A percentile compares a stretch with the other conserved stretches of the same genome.
These are phyloP conservation scores for Arrhopalites spinosus DNA, from an alignment of 2,888 invertebrate genomes.

Conservation along the genomic window DNA sequence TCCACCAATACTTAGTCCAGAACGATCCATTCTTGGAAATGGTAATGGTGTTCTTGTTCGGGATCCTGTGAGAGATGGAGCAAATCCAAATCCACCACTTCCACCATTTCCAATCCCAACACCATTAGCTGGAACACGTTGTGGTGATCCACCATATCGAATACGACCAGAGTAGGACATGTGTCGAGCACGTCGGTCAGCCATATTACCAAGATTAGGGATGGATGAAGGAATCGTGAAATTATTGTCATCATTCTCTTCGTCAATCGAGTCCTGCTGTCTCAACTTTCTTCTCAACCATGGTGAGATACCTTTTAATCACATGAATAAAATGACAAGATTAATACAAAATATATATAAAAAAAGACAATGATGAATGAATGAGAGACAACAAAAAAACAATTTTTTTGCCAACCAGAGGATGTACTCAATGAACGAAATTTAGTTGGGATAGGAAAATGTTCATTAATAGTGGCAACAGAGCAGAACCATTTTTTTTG, in stretches of 20 bases:
- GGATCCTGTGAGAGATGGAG: constrained; percentile 36
- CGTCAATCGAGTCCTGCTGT: constrained; percentile 50
- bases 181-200: constrained; percentile 48
- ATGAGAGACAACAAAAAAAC: neutral
- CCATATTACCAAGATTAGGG: constrained; percentile 14
- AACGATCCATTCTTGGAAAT: constrained; percentile 20
- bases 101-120: constrained; percentile 13
- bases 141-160: constrained; percentile 50
- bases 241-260: constrained; percentile 39
- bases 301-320: constrained; percentile 53
- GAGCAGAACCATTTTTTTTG: constrained; percentile 25
- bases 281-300: constrained; percentile 53
- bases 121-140: constrained; percentile 25
- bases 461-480: constrained; percentile 42
- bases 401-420: neutral
- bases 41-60: constrained; percentile 46
- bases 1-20: neutral
- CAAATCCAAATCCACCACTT: constrained; percentile 24
- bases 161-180: constrained; percentile 55
- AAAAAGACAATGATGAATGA: neutral
- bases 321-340: neutral
- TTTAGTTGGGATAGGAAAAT: constrained; percentile 33
- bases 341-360: neutral
- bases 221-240: neutral
- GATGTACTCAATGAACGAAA: neutral